Conservation (phyloP, 2,888 invertebrate genomes). For the Subacronicta megacephala region DNA sequence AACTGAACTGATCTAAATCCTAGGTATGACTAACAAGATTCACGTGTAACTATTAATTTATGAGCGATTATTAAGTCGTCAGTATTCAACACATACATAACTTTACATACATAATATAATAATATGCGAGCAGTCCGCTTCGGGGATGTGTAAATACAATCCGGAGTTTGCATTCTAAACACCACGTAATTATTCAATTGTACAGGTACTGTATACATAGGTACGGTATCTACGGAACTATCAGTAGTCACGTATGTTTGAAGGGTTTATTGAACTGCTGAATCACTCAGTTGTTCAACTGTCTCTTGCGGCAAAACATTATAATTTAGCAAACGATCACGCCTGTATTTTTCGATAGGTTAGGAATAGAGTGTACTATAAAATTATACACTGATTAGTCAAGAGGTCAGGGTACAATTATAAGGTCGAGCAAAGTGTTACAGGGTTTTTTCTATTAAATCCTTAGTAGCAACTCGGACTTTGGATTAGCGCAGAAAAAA, state of each 20-base stretch:
- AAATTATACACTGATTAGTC: no score
- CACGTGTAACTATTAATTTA: conserved; percentile 6
- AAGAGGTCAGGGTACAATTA: no score
- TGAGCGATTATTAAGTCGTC: conserved; percentile 25
- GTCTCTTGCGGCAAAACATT: no score
- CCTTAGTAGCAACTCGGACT: no score
- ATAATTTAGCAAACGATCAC: no score
- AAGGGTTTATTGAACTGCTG: background rate
- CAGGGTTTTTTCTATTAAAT: no score
- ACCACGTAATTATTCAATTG: conserved; percentile 79
- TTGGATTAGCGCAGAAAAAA: no score
- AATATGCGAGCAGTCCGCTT: conserved; percentile 47
- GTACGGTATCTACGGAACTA: background rate
- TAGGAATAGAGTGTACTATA: no score
- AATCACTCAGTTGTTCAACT: background rate
- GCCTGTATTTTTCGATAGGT: no score
- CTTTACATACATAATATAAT: conserved; percentile 44
- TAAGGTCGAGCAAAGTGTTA: no score
- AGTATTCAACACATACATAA: conserved; percentile 30
- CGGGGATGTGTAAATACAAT: conserved; percentile 70
- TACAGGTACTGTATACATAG: conserved; percentile 58
- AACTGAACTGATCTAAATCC: background rate
- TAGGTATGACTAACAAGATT: conserved; percentile 1
- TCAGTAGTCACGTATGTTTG: background rate
- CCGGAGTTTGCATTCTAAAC: conserved; percentile 75